phyloP scores from a whole-genome alignment of 2,113 vertebrate genomes.

The Chionodraco myersi region DNA sequence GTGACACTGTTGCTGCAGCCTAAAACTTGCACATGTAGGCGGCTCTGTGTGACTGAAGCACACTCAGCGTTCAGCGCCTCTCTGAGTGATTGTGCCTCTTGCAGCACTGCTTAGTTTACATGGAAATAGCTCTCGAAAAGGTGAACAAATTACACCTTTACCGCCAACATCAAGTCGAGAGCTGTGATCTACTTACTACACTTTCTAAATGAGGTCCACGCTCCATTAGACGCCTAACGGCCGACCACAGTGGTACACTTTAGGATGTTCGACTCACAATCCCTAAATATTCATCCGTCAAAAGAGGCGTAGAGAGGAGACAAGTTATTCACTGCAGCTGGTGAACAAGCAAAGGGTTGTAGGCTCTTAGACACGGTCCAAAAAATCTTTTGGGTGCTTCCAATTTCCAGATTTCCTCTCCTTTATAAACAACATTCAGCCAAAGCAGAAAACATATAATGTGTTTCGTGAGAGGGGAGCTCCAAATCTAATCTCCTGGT shows the following conservation, averaged over 20 bases:
- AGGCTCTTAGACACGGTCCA: conserved; percentile 24
- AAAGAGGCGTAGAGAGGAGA: conserved; percentile 35
- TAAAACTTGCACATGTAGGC: neutral
- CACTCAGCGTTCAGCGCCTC: neutral
- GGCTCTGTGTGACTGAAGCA: conserved; percentile 4
- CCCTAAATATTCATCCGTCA: conserved; percentile 35
- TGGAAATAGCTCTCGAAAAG: conserved; percentile 21
- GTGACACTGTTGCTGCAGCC: neutral
- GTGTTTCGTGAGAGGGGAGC: conserved; percentile 43
- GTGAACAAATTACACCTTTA: conserved; percentile 35
- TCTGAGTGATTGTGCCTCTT: conserved; percentile 7
- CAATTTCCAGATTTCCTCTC: conserved; percentile 29
- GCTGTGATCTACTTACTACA: conserved; percentile 35
- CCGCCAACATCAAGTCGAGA: conserved; percentile 8
- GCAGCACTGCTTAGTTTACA: conserved; percentile 21
- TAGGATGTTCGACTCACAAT: conserved; percentile 16
- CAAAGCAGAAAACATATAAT: conserved; percentile 44
- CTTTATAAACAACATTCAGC: conserved; percentile 45
- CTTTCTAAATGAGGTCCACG: conserved; percentile 41
- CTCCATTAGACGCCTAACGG: conserved; percentile 51
- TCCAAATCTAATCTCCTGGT: conserved; percentile 64
- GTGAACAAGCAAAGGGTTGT: conserved; percentile 35
- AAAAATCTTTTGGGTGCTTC: conserved; percentile 39
- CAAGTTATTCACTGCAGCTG: conserved; percentile 37
- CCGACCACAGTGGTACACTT: conserved; percentile 32